Percentiles rank a stretch among this genome's conserved stretches.
phyloP scores from a whole-genome alignment of 2,113 vertebrate species.

The Pontoporia blainvillei region DNA sequence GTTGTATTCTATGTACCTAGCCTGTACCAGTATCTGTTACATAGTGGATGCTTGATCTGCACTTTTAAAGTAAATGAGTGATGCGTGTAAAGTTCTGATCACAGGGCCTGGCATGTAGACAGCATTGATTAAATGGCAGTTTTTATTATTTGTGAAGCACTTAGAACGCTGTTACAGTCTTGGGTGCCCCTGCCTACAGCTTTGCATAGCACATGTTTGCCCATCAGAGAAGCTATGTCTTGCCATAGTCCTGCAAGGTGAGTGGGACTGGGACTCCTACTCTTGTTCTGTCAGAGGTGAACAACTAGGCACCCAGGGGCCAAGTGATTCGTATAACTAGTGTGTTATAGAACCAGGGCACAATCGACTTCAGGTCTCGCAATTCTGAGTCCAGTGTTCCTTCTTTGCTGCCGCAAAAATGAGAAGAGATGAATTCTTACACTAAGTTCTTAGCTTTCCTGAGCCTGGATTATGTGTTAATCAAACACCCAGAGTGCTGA shows the following conservation, averaged over 20 bases:
- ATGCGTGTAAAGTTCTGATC: not conserved
- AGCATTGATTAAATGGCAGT: not conserved
- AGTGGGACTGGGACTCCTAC: not conserved
- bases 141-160: not conserved
- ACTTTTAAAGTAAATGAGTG: not conserved
- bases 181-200: not conserved
- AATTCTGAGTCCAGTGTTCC: not conserved
- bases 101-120: not conserved
- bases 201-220: not conserved
- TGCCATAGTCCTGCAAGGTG: not conserved
- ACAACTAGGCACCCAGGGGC: not conserved
- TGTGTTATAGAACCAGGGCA: not conserved
- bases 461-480: slow-evolving; percentile 75
- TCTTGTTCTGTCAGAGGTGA: not conserved
- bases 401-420: slow-evolving; percentile 44
- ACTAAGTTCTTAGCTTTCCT: slow-evolving; percentile 71
- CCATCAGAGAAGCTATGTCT: not conserved
- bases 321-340: not conserved
- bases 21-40: not conserved
- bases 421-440: slow-evolving; percentile 70
- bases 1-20: not conserved
- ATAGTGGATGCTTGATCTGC: not conserved
- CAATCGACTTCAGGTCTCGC: slow-evolving; percentile 1
- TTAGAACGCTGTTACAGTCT: not conserved
- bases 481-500: slow-evolving; percentile 78